phyloP scores from a whole-genome alignment of 2,113 vertebrate species.

The Gasterosteus aculeatus region DNA sequence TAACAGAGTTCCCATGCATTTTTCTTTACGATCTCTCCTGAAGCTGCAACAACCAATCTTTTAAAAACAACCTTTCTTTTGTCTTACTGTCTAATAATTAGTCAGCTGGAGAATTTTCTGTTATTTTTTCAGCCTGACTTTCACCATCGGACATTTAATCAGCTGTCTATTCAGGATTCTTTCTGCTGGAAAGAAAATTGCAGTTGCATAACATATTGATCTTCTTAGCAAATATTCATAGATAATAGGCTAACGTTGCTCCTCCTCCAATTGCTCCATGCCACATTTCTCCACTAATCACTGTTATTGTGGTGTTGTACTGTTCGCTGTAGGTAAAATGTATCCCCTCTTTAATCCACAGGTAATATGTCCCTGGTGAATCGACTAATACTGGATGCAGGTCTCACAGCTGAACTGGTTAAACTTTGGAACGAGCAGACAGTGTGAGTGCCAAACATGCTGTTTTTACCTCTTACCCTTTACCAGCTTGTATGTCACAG shows the following conservation, averaged over 20 bases:
- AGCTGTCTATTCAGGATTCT: background rate
- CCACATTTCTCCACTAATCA: background rate
- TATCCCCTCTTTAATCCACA: conserved; percentile 66
- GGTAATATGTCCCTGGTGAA: conserved; percentile 91
- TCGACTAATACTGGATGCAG: conserved; percentile 92
- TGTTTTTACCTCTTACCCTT: background rate
- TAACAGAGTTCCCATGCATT: conserved; percentile 6
- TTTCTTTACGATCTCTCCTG: conserved; percentile 18
- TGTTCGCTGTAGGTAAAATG: conserved; percentile 29
- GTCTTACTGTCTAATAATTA: conserved; percentile 17
- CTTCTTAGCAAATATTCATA: conserved; percentile 7
- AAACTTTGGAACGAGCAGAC: conserved; percentile 89
- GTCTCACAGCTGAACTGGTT: conserved; percentile 91
- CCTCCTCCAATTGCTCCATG: background rate
- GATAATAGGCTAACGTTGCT: conserved; percentile 22
- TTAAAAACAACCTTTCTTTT: conserved; percentile 25
- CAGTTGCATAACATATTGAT: conserved; percentile 10
- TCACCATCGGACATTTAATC: conserved; percentile 20
- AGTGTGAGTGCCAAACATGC: conserved; percentile 82
- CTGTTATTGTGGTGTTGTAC: background rate
- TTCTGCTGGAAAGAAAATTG: background rate
- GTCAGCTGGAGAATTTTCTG: conserved; percentile 41
- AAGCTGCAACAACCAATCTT: conserved; percentile 22
- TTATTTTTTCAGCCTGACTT: conserved; percentile 20
- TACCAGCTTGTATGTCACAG: background rate